A percentile compares a stretch with the other conserved stretches of the same genome.
phyloP scores from a whole-genome alignment of 92 coral and sea anemone species.

The Palythoa caribaeorum region DNA sequence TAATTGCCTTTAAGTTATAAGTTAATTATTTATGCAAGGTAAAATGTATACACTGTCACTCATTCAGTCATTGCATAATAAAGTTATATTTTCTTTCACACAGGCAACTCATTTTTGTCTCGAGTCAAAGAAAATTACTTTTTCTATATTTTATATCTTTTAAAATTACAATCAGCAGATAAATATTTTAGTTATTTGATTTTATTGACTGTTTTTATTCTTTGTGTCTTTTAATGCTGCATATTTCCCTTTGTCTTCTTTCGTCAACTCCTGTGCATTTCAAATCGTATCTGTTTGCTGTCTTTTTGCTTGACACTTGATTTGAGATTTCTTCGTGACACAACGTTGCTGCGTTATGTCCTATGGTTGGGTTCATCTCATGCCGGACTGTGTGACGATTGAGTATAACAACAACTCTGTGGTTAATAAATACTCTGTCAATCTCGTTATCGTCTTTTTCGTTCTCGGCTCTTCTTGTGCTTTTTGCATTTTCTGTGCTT shows the following conservation, averaged over 20 bases:
- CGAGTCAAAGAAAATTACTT: not conserved
- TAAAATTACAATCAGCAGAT: slow-evolving; percentile 9
- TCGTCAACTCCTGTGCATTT: not conserved
- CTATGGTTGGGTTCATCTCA: not conserved
- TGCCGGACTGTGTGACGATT: not conserved
- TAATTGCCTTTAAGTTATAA: not conserved
- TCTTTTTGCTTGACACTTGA: not conserved
- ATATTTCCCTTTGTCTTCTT: not conserved
- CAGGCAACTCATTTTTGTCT: not conserved
- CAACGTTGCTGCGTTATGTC: not conserved
- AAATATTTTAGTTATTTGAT: slow-evolving; percentile 12
- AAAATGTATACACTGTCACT: not conserved
- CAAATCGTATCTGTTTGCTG: not conserved
- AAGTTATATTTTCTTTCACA: not conserved
- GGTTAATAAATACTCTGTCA: not conserved
- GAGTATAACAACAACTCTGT: not conserved
- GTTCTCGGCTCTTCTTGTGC: slow-evolving; percentile 8
- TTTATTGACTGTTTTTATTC: not conserved
- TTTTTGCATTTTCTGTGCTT: slow-evolving; percentile 38
- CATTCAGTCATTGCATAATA: not conserved
- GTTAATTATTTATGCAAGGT: not conserved
- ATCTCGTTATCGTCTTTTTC: not conserved
- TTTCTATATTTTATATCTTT: not conserved
- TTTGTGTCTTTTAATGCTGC: not conserved
- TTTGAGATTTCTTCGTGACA: not conserved